A percentile compares a stretch with the other conserved stretches of the same genome.
phyloP scores from a whole-genome alignment of 1,140 invertebrate species.

The Aphaenogaster floridana region DNA sequence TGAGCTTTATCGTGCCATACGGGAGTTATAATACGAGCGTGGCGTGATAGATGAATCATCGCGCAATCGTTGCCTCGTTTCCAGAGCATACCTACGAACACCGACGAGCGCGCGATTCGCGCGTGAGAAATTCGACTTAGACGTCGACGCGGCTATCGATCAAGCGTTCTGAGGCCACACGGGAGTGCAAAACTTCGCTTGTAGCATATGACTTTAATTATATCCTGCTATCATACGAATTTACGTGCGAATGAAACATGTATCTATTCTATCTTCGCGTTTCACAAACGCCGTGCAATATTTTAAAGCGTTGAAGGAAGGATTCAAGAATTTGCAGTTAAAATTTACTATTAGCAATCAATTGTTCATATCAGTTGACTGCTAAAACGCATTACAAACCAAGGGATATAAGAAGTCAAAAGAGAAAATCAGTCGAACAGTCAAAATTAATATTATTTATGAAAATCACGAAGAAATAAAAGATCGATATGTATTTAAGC shows the following conservation, averaged over 20 bases:
- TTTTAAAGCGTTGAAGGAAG: neutral
- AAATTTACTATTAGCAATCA: neutral
- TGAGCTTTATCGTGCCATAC: conserved; percentile 71
- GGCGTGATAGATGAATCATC: conserved; percentile 73
- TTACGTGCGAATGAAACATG: neutral
- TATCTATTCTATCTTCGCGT: neutral
- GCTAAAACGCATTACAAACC: neutral
- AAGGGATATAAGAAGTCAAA: neutral
- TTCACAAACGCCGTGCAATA: neutral
- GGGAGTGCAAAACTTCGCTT: conserved; percentile 1
- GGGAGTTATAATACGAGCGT: conserved; percentile 68
- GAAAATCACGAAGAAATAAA: neutral
- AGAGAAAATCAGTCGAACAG: neutral
- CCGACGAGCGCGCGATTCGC: neutral
- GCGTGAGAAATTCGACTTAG: conserved; percentile 58
- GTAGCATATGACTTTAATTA: conserved; percentile 3
- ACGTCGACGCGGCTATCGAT: conserved; percentile 56
- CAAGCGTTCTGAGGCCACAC: conserved; percentile 18
- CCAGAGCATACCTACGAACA: conserved; percentile 14
- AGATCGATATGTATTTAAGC: neutral
- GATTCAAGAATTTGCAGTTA: neutral
- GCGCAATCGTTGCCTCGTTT: conserved; percentile 70
- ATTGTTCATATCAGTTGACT: neutral
- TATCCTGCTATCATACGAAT: neutral
- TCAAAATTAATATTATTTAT: neutral